These are phyloP conservation scores for Aleiodes alternator DNA, from an alignment of 2,888 invertebrate species.

Conservation along the genomic window DNA sequence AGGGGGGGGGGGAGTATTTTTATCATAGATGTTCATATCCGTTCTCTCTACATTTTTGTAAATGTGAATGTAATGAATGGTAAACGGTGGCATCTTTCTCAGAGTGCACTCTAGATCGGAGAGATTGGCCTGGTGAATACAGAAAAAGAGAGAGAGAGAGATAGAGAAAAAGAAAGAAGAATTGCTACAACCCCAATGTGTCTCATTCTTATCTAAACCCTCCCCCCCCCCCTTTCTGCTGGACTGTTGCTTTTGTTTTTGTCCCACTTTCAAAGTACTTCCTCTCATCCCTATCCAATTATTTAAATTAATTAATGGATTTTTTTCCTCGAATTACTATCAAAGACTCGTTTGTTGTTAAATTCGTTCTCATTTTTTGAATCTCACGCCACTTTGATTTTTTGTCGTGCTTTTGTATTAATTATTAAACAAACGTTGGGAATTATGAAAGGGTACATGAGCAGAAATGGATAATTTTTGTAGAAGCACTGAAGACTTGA, in stretches of 20 bases:
- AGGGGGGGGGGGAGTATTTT: background rate
- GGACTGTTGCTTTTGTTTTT: slow-evolving; percentile 40
- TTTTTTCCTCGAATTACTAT: background rate
- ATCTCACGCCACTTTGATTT: background rate
- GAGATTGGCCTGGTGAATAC: slow-evolving; percentile 20
- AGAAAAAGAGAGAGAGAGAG: background rate
- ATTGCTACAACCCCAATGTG: slow-evolving; percentile 9
- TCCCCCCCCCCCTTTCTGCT: background rate
- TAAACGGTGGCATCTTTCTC: slow-evolving; percentile 33
- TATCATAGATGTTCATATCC: slow-evolving; percentile 5
- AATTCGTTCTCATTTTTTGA: background rate
- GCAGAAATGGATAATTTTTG: too few relatives aligned
- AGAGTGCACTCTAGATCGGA: slow-evolving; percentile 27
- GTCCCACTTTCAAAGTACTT: slow-evolving; percentile 33
- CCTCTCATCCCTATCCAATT: slow-evolving; percentile 25
- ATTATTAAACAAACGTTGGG: too few relatives aligned
- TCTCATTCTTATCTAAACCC: slow-evolving; percentile 29
- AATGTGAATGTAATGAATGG: slow-evolving; percentile 29
- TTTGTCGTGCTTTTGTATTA: background rate
- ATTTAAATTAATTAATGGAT: slow-evolving; percentile 39
- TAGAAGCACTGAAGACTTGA: too few relatives aligned
- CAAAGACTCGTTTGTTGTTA: background rate
- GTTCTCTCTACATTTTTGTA: background rate
- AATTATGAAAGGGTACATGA: too few relatives aligned
- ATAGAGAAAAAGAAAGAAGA: background rate